These are phyloP conservation scores for Anguilla megastoma DNA, from an alignment of 2,797 vertebrate genomes.

Conservation along the genomic window DNA sequence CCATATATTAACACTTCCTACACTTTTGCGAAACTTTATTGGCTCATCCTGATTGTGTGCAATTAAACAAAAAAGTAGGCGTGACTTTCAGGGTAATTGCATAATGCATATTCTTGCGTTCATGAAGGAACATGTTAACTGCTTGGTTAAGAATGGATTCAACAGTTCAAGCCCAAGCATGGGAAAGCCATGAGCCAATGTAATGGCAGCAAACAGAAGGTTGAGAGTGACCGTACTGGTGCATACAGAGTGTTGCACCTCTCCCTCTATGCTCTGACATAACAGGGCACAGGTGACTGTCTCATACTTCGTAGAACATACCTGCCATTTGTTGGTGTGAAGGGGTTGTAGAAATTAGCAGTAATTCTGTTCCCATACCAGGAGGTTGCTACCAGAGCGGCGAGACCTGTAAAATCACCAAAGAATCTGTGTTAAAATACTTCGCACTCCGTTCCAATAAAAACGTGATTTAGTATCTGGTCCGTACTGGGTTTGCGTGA, in stretches of 20 bases:
- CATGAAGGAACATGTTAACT: background rate
- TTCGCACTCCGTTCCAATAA: background rate
- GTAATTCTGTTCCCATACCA: constrained; percentile 73
- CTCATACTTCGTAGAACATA: constrained; percentile 43
- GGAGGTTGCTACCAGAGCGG: constrained; percentile 65
- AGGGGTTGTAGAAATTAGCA: constrained; percentile 69
- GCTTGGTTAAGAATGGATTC: background rate
- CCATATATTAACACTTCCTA: background rate
- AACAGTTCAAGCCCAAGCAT: background rate
- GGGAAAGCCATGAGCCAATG: too few species aligned
- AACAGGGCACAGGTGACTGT: background rate
- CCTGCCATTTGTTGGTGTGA: constrained; percentile 74
- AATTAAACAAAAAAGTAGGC: background rate
- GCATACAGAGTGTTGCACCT: constrained; percentile 32
- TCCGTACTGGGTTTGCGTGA: background rate
- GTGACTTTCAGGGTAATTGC: background rate
- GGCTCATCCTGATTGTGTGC: background rate
- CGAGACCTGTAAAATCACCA: constrained; percentile 58
- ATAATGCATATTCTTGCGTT: background rate
- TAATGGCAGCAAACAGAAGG: background rate
- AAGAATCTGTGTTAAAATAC: background rate
- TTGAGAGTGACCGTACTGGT: constrained; percentile 42
- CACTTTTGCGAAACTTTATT: background rate
- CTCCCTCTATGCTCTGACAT: background rate
- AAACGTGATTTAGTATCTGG: background rate